Evolutionary conservation across 2,888 invertebrate species (phyloP), one percentile per base, ranked within the genome.

Genomic region (Stictocephala bisonia): DNA sequence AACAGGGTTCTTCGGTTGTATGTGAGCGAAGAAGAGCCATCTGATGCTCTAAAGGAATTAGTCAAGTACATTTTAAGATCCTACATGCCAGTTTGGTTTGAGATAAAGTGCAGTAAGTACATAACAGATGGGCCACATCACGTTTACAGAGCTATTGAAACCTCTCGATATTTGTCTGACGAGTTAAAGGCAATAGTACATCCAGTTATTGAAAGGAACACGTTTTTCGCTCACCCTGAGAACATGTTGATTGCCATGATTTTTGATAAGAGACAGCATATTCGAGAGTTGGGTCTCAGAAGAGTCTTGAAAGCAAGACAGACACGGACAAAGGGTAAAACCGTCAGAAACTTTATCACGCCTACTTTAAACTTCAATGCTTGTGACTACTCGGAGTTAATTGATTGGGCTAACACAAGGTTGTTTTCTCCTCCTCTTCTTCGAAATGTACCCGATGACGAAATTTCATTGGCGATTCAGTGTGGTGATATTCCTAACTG

Each of bases 61-160:
- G 66, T 41, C 7, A 15, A 6, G n/a, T 72, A 40, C 50, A 50
- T 51, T 40, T 22, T 48, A 26, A 50, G 22, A 50, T 35, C 27
- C 2, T 72, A 72, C 48, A 40, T 29, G 26, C 64, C 72, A 35
- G 31, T 64, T 29, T 72, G 51, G 72, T 72, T 72, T 50, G 51
- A 35, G 41, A 72, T 66, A n/a, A 72, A 72, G 50, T 18, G 18
- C 20, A 72, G 51, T 18, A 35, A 35, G 35, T 41, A 70, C 24
- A 20, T 70, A 26, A 70, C 70, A 40, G 27, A 70, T 41, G 70
- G 41, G 26, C 56, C 70, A 26, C 15, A 9, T 15, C 70, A 56
- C 20, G 56, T 56, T 18, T 70, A 41, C 18, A 20, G 24, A 70
- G 70, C 58, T 13, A n/a, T n/a, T n/a, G n/a, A n/a, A n/a, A n/a